phyloP scores from a whole-genome alignment of 2,888 invertebrate species.

The Margaritifera margaritifera region DNA sequence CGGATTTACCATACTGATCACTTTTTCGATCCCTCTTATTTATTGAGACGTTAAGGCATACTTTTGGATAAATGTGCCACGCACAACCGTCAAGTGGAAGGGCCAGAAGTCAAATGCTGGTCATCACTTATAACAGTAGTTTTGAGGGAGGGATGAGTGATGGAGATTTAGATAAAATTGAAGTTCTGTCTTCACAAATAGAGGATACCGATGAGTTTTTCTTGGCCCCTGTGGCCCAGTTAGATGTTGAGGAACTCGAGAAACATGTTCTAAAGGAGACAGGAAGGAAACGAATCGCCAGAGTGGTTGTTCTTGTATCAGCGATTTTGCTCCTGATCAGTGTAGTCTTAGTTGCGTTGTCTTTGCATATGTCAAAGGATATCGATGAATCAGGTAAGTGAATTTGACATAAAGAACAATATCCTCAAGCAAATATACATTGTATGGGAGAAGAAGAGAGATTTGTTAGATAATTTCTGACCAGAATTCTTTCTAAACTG shows the following conservation, averaged over 20 bases:
- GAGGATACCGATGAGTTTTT: conserved; percentile 37
- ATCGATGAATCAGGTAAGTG: conserved; percentile 94
- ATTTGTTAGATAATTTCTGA: no score
- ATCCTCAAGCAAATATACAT: no score
- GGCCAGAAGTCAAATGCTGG: conserved; percentile 11
- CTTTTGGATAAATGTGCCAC: no score
- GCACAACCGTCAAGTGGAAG: no score
- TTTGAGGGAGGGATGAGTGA: conserved; percentile 30
- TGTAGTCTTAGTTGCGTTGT: conserved; percentile 90
- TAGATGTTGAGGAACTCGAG: conserved; percentile 24
- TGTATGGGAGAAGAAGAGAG: no score
- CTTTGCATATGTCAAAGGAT: conserved; percentile 93
- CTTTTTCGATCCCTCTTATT: no score
- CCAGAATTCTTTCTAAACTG: no score
- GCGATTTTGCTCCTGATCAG: conserved; percentile 90
- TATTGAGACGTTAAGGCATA: no score
- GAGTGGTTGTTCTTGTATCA: conserved; percentile 93
- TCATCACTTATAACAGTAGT: conserved; percentile 34
- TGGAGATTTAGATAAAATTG: conserved; percentile 36
- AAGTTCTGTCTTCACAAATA: conserved; percentile 34
- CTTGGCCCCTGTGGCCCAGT: conserved; percentile 25
- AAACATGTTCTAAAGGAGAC: conserved; percentile 26
- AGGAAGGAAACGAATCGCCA: conserved; percentile 53
- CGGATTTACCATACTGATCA: no score
- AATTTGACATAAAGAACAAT: no score